phyloP scores from a whole-genome alignment of 2,888 invertebrate species.

The Adela reaumurella region DNA sequence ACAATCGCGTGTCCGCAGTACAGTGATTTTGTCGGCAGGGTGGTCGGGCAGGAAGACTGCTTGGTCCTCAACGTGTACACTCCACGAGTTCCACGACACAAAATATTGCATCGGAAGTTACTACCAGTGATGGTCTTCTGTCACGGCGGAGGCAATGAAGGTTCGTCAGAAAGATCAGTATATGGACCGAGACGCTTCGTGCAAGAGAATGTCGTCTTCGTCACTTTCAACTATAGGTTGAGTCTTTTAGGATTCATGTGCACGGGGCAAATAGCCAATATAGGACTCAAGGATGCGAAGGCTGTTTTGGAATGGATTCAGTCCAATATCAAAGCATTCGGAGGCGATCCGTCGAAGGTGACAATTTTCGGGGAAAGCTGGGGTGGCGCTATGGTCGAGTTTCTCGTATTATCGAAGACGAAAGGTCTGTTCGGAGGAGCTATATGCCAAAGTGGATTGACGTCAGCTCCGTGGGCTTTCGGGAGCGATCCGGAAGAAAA shows the following conservation, averaged over 20 bases:
- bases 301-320: constrained; percentile 10
- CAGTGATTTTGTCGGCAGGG: neutral
- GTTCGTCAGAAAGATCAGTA: constrained; percentile 10
- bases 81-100: constrained; percentile 21
- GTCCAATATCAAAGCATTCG: constrained; percentile 9
- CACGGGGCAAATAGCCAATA: constrained; percentile 10
- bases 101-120: neutral
- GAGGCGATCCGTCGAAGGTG: constrained; percentile 10
- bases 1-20: neutral
- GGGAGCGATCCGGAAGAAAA: constrained; percentile 7
- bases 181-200: constrained; percentile 15
- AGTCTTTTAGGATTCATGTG: constrained; percentile 15
- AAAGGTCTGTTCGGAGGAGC: constrained; percentile 9
- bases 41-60: constrained; percentile 34
- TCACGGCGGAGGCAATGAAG: constrained; percentile 33
- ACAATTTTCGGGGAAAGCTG: constrained; percentile 10
- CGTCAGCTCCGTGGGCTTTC: constrained; percentile 6
- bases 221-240: constrained; percentile 3
- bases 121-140: constrained; percentile 31
- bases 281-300: constrained; percentile 11
- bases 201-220: neutral
- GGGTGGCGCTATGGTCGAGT: constrained; percentile 9
- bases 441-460: constrained; percentile 10
- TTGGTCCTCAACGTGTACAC: constrained; percentile 40
- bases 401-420: constrained; percentile 8